Evolutionary conservation across 30 jellyfish, hydroid and myxozoan genomes (phyloP), one percentile per base, ranked within the genome.

Genomic region (Turritopsis dohrnii): DNA sequence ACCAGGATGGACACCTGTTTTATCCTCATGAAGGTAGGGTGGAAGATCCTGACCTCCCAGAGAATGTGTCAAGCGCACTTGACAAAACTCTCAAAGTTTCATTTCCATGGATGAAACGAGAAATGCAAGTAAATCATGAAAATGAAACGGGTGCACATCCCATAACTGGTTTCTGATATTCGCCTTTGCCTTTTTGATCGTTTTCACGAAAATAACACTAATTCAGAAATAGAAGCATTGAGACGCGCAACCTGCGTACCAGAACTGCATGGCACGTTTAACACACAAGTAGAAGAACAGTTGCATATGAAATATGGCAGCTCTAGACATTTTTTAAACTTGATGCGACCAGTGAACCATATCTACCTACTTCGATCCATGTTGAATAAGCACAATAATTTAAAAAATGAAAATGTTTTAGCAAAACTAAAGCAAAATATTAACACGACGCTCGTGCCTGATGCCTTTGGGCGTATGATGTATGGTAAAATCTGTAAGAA

Each of bases 261-360:
- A 52, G 89, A 80, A 76, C 81, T 87, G 28, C 72, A 28, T 72
- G 89, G 85, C 52, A 18, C n/a, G 74, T 52, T 87, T 26, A 87
- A 87, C 74, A 87, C 88, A 30, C 72, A 87, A 29, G 86, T 60
- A n/a, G 89, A 75, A 72, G 95, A 87, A 54, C 90, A 87, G 81
- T 18, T 81, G 52, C 95, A 87, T 66, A 66, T 8, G 29, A 66
- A 54, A 17, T 66, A n/a, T 66, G 29, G 76, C 29, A 26, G 29
- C 8, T 66, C 76, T n/a, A 66, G 29, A 26, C 27, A 66, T 17
- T 66, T 25, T 66, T 66, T 17, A 26, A 66, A 66, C 29, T 4
- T 66, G 17, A 22, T 21, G 28, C 29, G 29, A 26, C 76, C 76
- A n/a, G 29, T 66, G 8, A 66, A 66, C 76, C 76, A 66, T 66